phyloP scores from a whole-genome alignment of 2,797 vertebrate species.

The Prionace glauca region DNA sequence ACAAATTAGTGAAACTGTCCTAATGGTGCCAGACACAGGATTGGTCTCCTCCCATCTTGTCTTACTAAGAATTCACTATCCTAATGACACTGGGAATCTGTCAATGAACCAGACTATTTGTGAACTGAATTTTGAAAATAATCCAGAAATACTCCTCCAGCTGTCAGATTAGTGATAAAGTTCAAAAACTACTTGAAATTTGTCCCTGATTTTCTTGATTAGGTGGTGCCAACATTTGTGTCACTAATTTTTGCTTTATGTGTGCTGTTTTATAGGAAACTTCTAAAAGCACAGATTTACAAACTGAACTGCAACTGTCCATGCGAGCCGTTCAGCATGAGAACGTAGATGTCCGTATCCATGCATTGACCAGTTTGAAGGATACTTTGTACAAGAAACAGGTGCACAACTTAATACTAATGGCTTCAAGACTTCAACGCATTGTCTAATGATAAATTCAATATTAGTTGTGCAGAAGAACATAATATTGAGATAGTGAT shows the following conservation, averaged over 20 bases:
- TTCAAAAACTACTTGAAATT: neutral
- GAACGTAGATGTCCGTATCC: slow-evolving; percentile 91
- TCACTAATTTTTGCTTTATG: neutral
- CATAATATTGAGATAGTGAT: neutral
- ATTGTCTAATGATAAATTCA: neutral
- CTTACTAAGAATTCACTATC: neutral
- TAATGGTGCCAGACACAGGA: neutral
- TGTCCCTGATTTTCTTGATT: neutral
- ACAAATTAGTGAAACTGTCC: no score
- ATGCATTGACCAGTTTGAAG: slow-evolving; percentile 87
- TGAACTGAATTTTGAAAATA: neutral
- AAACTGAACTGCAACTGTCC: slow-evolving; percentile 77
- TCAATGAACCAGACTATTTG: neutral
- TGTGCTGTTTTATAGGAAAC: slow-evolving; percentile 66
- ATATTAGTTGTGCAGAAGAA: neutral
- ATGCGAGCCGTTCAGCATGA: slow-evolving; percentile 95
- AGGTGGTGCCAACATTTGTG: neutral
- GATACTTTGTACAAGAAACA: slow-evolving; percentile 90
- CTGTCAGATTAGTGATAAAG: neutral
- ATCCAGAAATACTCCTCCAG: neutral
- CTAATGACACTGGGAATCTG: neutral
- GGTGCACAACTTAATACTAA: slow-evolving; percentile 52
- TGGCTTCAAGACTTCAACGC: neutral
- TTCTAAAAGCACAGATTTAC: slow-evolving; percentile 80
- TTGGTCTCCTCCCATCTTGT: neutral